Evolutionary conservation across 1,140 invertebrate genomes (phyloP).

Genomic region (Drosophila novamexicana): DNA sequence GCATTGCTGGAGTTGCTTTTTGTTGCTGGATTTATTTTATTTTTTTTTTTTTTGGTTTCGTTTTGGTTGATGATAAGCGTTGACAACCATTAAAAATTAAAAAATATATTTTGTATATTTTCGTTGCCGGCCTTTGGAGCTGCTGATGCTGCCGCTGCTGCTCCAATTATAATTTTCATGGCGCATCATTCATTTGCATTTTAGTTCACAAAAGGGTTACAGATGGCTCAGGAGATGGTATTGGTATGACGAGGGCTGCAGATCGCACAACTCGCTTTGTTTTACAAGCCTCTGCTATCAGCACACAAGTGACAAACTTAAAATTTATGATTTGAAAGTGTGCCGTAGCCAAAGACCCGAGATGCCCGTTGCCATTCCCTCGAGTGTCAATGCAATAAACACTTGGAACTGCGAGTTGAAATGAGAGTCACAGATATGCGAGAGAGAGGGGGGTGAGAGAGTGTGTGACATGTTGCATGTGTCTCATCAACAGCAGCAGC

Average conservation of each 20-base stretch:
- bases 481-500: constrained; percentile 51
- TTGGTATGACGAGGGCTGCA: neutral
- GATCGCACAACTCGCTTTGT: constrained; percentile 42
- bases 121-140: constrained; percentile 4
- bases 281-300: constrained; percentile 53
- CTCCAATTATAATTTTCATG: constrained; percentile 78
- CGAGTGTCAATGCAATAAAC: constrained; percentile 80
- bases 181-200: constrained; percentile 79
- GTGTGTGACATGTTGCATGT: constrained; percentile 62
- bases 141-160: constrained; percentile 21
- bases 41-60: constrained; percentile 45
- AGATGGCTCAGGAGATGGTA: constrained; percentile 2
- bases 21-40: constrained; percentile 10
- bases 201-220: constrained; percentile 28
- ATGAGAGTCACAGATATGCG: neutral
- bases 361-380: constrained; percentile 32
- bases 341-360: constrained; percentile 46
- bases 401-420: constrained; percentile 40
- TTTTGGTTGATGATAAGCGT: constrained; percentile 63
- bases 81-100: constrained; percentile 82
- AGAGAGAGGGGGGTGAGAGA: constrained; percentile 3
- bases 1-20: constrained; percentile 41
- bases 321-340: constrained; percentile 82
- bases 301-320: constrained; percentile 73
- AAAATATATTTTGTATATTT: constrained; percentile 54